A percentile compares a stretch with the other conserved stretches of the same genome.
These are phyloP conservation scores for Drosophila cardini DNA, from an alignment of 1,140 invertebrate genomes.

Conservation along the genomic window DNA sequence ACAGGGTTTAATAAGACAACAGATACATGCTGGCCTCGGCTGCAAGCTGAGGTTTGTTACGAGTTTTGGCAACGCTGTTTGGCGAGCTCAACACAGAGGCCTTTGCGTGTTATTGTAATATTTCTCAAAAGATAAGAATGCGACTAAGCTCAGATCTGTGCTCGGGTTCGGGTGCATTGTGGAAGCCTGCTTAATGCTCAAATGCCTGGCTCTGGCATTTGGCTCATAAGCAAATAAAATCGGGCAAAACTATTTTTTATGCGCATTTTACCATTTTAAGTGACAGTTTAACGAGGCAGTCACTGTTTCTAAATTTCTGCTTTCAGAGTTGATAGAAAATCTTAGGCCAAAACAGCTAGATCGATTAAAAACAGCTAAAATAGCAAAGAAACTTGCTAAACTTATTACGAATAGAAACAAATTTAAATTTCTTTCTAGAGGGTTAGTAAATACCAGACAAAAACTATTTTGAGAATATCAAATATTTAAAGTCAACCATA, in stretches of 20 bases:
- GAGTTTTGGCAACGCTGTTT: constrained; percentile 25
- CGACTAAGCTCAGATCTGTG: constrained; percentile 55
- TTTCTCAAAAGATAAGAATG: constrained; percentile 84
- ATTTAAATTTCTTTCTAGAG: too few species aligned
- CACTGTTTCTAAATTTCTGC: constrained; percentile 20
- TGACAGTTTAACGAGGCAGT: constrained; percentile 60
- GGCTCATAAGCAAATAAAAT: constrained; percentile 72
- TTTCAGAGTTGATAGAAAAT: too few species aligned
- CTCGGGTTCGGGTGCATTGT: constrained; percentile 24
- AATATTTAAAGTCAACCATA: too few species aligned
- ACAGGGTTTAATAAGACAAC: too few species aligned
- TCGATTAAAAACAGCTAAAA: too few species aligned
- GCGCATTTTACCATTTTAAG: constrained; percentile 55
- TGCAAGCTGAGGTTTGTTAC: constrained; percentile 20
- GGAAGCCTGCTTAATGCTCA: constrained; percentile 15
- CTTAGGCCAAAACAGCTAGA: too few species aligned
- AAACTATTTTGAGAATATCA: too few species aligned
- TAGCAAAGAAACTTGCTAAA: too few species aligned
- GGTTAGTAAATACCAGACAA: too few species aligned
- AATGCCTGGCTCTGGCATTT: constrained; percentile 38
- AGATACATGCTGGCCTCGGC: constrained; percentile 3
- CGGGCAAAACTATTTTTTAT: constrained; percentile 50
- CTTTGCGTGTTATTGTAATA: constrained; percentile 84
- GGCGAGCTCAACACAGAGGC: constrained; percentile 29
- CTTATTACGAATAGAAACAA: too few species aligned